phyloP scores from a whole-genome alignment of 2,888 invertebrate species.

The Merodon equestris region DNA sequence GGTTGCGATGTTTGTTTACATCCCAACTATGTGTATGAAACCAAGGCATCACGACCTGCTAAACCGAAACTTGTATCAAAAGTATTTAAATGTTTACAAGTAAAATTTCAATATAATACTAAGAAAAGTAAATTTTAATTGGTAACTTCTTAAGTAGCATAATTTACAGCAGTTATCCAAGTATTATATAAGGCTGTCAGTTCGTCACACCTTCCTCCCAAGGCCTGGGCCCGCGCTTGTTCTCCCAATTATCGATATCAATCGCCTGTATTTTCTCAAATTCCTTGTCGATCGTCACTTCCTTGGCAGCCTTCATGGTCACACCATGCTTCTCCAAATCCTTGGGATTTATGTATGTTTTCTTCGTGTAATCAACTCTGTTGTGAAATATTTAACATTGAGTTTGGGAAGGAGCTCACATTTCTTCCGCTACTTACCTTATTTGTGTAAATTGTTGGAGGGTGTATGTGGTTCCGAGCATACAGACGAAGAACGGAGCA shows the following conservation, averaged over 20 bases:
- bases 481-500: constrained; percentile 85
- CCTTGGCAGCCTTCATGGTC: constrained; percentile 82
- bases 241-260: constrained; percentile 91
- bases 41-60: too few relatives aligned
- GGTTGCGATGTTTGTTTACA: too few relatives aligned
- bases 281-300: constrained; percentile 86
- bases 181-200: constrained; percentile 15
- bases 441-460: constrained; percentile 86
- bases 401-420: background rate
- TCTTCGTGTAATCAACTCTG: constrained; percentile 83
- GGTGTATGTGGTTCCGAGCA: constrained; percentile 89
- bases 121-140: too few relatives aligned
- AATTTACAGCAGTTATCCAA: background rate
- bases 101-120: too few relatives aligned
- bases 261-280: constrained; percentile 86
- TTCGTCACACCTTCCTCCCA: constrained; percentile 84
- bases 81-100: too few relatives aligned
- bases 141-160: too few relatives aligned
- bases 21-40: too few relatives aligned
- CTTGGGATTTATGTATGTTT: constrained; percentile 81
- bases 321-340: constrained; percentile 85
- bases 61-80: too few relatives aligned
- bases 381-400: constrained; percentile 56
- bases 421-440: constrained; percentile 80
- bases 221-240: constrained; percentile 90